Percentiles rank a stretch among this genome's conserved stretches.
Evolutionary conservation across 2,888 invertebrate species (phyloP).

Genomic region (Heliconius ethilla): DNA sequence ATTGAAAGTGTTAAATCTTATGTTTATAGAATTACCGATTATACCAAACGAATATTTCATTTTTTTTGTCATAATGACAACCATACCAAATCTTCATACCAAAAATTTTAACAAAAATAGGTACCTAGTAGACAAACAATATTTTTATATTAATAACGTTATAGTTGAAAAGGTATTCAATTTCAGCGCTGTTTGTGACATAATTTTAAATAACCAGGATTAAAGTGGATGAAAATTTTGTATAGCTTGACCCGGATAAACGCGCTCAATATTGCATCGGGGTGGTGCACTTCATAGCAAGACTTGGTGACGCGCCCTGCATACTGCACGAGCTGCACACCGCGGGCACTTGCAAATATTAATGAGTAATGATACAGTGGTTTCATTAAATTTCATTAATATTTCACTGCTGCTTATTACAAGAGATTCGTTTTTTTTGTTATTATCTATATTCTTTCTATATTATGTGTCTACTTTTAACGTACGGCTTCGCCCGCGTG

Average conservation of each 20-base stretch:
- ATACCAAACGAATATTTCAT: no score
- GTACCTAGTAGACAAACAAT: neutral
- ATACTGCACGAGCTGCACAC: conserved; percentile 55
- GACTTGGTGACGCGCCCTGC: conserved; percentile 51
- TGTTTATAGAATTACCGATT: no score
- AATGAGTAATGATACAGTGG: conserved; percentile 34
- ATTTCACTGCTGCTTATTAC: neutral
- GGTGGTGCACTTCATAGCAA: conserved; percentile 43
- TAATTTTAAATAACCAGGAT: conserved; percentile 33
- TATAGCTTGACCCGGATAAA: conserved; percentile 41
- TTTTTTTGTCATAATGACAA: no score
- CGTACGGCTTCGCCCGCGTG: no score
- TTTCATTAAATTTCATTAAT: neutral
- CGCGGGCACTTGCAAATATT: conserved; percentile 54
- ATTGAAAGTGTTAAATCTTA: no score
- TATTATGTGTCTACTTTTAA: no score
- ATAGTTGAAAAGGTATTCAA: conserved; percentile 15
- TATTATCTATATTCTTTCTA: no score
- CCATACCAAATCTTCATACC: no score
- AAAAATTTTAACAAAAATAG: neutral
- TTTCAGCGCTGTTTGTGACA: conserved; percentile 12
- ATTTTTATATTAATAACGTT: conserved; percentile 12
- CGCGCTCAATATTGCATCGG: conserved; percentile 48
- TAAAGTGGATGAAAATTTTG: conserved; percentile 39
- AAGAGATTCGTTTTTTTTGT: no score